These are phyloP conservation scores for Thecophora atra DNA, from an alignment of 2,888 invertebrate genomes.

Conservation along the genomic window DNA sequence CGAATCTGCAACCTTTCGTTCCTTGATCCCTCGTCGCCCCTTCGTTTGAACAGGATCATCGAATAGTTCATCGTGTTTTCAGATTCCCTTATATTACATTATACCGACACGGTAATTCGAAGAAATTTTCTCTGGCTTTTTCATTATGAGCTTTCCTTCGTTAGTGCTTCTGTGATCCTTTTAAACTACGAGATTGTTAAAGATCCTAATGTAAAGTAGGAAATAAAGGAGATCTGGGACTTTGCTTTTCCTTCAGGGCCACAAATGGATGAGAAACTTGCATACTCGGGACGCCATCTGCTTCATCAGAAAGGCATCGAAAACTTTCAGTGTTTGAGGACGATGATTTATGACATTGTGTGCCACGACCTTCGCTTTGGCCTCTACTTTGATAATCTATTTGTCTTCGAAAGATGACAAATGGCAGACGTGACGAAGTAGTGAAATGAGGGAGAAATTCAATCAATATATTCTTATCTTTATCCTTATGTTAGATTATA, in stretches of 20 bases:
- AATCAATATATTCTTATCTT: too few species aligned
- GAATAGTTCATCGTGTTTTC: slow-evolving; percentile 30
- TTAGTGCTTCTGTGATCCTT: neutral
- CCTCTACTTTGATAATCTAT: neutral
- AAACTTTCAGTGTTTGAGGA: slow-evolving; percentile 1
- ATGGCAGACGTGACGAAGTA: too few species aligned
- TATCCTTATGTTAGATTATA: too few species aligned
- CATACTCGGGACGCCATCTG: neutral
- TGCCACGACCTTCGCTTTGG: slow-evolving; percentile 34
- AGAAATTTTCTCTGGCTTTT: neutral
- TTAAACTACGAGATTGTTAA: slow-evolving; percentile 3
- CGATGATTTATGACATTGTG: slow-evolving; percentile 34
- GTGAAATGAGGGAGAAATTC: too few species aligned
- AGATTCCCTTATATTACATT: too few species aligned
- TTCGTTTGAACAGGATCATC: slow-evolving; percentile 29
- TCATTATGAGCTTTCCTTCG: neutral
- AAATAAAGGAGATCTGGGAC: too few species aligned
- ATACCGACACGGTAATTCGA: neutral
- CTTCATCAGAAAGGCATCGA: neutral
- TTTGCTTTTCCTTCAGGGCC: neutral
- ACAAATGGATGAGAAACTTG: neutral
- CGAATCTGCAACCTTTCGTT: too few species aligned
- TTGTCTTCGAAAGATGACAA: too few species aligned
- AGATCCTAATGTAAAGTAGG: slow-evolving; percentile 28
- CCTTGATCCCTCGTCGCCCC: neutral